Evolutionary conservation across 2,888 invertebrate species (phyloP).

Genomic region (Helleia helle): DNA sequence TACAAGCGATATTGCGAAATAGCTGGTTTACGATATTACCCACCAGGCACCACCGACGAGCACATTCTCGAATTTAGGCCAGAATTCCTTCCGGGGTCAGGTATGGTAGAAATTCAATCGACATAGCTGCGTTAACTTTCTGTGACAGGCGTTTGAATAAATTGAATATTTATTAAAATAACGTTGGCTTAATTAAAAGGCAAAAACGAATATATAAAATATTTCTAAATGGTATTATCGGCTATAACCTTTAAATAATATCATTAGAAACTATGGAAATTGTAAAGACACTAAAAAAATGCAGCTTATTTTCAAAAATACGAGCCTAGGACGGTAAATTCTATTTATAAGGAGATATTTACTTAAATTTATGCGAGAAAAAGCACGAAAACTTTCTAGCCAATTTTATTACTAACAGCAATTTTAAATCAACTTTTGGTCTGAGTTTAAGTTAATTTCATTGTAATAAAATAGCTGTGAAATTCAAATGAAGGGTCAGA

Average conservation of each 20-base stretch:
- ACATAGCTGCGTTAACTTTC: slow-evolving; percentile 31
- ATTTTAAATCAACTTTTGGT: neutral
- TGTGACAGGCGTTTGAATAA: slow-evolving; percentile 18
- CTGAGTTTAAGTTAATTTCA: neutral
- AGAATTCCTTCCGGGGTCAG: slow-evolving; percentile 41
- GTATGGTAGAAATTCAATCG: slow-evolving; percentile 38
- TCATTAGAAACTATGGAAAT: too few relatives aligned
- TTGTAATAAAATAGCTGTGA: neutral
- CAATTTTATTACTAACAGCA: too few relatives aligned
- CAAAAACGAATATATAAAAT: too few relatives aligned
- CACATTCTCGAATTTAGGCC: slow-evolving; percentile 39
- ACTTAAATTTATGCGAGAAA: too few relatives aligned
- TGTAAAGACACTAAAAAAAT: too few relatives aligned
- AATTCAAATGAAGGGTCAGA: slow-evolving; percentile 13
- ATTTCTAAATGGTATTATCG: too few relatives aligned
- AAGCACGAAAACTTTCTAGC: too few relatives aligned
- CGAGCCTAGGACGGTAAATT: too few relatives aligned
- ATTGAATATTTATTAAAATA: slow-evolving; percentile 12
- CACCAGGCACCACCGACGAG: neutral
- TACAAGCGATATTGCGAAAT: slow-evolving; percentile 1
- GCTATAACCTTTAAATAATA: too few relatives aligned
- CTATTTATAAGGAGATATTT: too few relatives aligned
- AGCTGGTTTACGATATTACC: slow-evolving; percentile 1
- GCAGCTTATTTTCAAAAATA: too few relatives aligned
- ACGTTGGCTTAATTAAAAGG: neutral